Evolutionary conservation across 2,888 invertebrate genomes (phyloP).

Genomic region (Pseudococcus jackbeardsleyi): DNA sequence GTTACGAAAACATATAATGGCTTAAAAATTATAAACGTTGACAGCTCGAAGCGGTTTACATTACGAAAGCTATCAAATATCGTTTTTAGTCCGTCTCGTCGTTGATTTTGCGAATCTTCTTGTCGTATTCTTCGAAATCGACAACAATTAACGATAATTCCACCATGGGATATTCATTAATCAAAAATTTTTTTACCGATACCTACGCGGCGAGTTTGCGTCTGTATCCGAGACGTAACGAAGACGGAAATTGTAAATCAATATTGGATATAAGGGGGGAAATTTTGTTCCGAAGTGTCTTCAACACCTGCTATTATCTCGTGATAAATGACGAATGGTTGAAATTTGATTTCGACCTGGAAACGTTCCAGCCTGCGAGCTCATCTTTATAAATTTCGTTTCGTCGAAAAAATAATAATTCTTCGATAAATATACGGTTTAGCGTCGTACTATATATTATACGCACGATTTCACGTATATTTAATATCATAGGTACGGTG

Average conservation of each 20-base stretch:
- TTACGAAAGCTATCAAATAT: conserved; percentile 11
- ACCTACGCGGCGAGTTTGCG: not conserved
- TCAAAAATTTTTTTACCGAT: not conserved
- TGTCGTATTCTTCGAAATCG: not conserved
- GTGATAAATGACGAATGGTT: conserved; percentile 58
- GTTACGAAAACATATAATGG: conserved; percentile 22
- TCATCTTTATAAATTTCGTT: conserved; percentile 31
- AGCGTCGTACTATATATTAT: not conserved
- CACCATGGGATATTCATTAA: conserved; percentile 18
- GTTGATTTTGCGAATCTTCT: not conserved
- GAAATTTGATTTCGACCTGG: conserved; percentile 57
- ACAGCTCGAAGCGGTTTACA: not conserved
- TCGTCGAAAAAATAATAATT: conserved; percentile 36
- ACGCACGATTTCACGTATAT: conserved; percentile 38
- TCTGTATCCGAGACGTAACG: not conserved
- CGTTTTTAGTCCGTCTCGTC: not conserved
- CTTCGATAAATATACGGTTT: conserved; percentile 39
- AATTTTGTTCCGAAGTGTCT: conserved; percentile 43
- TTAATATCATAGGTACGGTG: conserved; percentile 8
- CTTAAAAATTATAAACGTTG: conserved; percentile 15
- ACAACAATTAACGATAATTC: conserved; percentile 24
- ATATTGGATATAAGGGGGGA: not conserved
- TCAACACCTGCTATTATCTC: conserved; percentile 62
- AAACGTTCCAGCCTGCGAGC: conserved; percentile 46
- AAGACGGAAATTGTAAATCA: conserved; percentile 46